A percentile compares a stretch with the other conserved stretches of the same genome.
Conservation (phyloP, 2,113 vertebrate species). For the Sporophila hypoxantha region DNA sequence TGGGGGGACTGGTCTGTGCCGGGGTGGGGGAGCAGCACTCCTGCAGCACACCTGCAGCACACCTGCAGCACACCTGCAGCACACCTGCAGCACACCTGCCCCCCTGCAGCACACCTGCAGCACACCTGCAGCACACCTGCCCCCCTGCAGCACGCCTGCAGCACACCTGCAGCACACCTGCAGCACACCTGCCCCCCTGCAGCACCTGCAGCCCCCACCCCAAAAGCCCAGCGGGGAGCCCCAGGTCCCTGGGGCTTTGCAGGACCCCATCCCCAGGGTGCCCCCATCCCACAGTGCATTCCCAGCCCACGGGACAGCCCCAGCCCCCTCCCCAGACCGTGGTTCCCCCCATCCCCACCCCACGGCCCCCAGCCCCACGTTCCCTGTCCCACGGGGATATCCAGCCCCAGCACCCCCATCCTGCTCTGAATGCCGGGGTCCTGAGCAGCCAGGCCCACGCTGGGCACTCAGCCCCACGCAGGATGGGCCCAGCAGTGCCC, state of each 20-base stretch:
- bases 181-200: no score
- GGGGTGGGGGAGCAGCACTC: neutral
- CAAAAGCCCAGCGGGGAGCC: neutral
- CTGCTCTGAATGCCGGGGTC: accelerated
- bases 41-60: neutral
- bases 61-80: accelerated
- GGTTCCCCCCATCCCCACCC: no score
- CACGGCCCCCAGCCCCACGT: no score
- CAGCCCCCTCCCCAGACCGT: neutral
- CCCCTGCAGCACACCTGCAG: neutral
- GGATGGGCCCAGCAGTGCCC: neutral
- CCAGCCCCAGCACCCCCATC: neutral
- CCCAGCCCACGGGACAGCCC: neutral
- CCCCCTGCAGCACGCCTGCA: no score
- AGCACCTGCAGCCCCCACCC: neutral
- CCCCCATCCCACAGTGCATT: neutral
- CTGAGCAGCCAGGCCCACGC: accelerated
- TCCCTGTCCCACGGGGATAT: neutral
- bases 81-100: neutral
- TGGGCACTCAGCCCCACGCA: neutral
- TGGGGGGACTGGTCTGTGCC: neutral
- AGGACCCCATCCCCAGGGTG: neutral
- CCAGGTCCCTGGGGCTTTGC: neutral
- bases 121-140: neutral
- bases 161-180: accelerated